These are phyloP conservation scores for Anguilla rostrata DNA, from an alignment of 2,113 vertebrate species.

Conservation along the genomic window DNA sequence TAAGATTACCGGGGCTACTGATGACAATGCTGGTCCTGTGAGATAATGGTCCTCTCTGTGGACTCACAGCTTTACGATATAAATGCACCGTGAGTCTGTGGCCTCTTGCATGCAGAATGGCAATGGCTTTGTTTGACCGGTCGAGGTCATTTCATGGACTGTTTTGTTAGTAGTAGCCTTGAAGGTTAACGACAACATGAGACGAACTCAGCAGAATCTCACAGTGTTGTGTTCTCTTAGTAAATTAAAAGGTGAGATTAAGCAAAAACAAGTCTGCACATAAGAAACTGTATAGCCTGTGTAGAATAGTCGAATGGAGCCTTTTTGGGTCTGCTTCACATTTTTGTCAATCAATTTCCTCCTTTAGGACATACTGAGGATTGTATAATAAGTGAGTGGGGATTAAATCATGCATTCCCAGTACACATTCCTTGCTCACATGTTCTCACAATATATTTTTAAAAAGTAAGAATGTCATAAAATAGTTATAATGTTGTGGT, in stretches of 20 bases:
- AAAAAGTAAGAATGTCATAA: too few species aligned
- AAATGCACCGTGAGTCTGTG: neutral
- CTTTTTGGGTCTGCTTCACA: neutral
- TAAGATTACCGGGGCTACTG: neutral
- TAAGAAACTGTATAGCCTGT: too few species aligned
- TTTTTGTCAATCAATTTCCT: neutral
- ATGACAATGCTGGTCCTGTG: neutral
- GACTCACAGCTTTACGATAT: neutral
- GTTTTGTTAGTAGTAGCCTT: neutral
- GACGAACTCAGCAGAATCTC: too few species aligned
- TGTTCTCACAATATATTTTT: too few species aligned
- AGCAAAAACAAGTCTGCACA: neutral
- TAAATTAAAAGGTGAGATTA: neutral
- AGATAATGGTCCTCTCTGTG: neutral
- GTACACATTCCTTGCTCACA: too few species aligned
- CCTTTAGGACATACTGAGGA: neutral
- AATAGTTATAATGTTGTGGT: too few species aligned
- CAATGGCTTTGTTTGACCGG: neutral
- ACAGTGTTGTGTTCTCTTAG: too few species aligned
- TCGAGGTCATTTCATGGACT: neutral
- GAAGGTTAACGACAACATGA: neutral
- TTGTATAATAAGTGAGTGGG: neutral
- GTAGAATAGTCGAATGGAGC: neutral
- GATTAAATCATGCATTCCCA: too few species aligned
- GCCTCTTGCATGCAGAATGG: neutral